These are phyloP conservation scores for Menidia beryllina DNA, from an alignment of 2,113 vertebrate genomes.

Conservation along the genomic window DNA sequence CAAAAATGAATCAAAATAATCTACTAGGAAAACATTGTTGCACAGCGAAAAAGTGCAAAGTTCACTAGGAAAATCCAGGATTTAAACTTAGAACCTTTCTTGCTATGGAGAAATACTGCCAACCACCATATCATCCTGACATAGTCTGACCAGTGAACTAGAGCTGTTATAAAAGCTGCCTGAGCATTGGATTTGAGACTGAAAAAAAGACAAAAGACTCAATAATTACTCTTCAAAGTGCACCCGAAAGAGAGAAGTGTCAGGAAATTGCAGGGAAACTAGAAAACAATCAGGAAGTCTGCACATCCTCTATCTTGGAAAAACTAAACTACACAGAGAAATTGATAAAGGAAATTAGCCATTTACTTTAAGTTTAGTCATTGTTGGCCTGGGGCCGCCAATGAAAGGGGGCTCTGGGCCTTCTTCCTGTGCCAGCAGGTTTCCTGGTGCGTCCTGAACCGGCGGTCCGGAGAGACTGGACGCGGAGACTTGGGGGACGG, in stretches of 20 bases:
- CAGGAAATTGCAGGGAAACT: constrained; percentile 63
- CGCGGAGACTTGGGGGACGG: constrained; percentile 56
- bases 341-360: constrained; percentile 33
- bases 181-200: constrained; percentile 44
- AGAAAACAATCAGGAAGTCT: constrained; percentile 60
- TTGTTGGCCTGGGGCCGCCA: constrained; percentile 95
- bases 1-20: not conserved
- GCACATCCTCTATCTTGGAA: constrained; percentile 36
- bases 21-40: not conserved
- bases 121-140: too few species aligned
- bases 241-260: constrained; percentile 48
- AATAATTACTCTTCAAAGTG: constrained; percentile 38
- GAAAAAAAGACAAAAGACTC: constrained; percentile 15
- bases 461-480: constrained; percentile 6
- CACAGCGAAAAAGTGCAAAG: too few species aligned
- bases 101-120: too few species aligned
- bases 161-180: constrained; percentile 25
- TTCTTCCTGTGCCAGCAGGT: constrained; percentile 60
- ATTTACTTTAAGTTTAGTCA: constrained; percentile 94
- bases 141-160: not conserved
- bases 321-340: constrained; percentile 11
- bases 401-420: constrained; percentile 80
- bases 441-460: constrained; percentile 1
- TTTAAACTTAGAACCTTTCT: too few species aligned
- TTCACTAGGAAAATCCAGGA: too few species aligned